These are phyloP conservation scores for Actinostola sp. DNA, from an alignment of 92 coral and sea anemone genomes.

Conservation along the genomic window DNA sequence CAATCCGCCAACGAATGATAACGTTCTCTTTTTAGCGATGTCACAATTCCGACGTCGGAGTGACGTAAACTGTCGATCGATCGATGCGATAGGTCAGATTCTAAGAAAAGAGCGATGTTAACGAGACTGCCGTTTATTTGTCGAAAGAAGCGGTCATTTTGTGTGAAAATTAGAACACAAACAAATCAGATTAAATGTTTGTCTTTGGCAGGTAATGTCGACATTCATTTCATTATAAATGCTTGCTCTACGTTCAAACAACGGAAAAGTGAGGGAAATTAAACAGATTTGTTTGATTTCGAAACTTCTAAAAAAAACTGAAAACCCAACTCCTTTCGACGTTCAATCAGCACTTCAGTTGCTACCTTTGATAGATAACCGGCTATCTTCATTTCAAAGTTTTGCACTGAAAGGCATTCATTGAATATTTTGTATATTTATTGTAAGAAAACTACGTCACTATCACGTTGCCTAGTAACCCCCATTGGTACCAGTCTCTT, in stretches of 20 bases:
- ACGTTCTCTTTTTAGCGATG: neutral
- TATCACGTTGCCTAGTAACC: too few species aligned
- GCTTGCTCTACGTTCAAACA: neutral
- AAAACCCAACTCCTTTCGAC: too few species aligned
- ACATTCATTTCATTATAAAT: neutral
- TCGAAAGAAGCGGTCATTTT: neutral
- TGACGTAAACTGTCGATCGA: neutral
- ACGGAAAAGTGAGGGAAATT: too few species aligned
- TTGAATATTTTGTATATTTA: too few species aligned
- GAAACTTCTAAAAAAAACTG: too few species aligned
- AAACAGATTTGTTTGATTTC: too few species aligned
- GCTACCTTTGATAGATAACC: too few species aligned
- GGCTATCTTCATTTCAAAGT: too few species aligned
- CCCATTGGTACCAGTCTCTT: too few species aligned
- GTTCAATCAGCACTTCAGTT: too few species aligned
- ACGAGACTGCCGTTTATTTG: neutral
- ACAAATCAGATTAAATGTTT: neutral
- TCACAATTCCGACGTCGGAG: slow-evolving; percentile 14
- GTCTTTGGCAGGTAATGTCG: slow-evolving; percentile 2
- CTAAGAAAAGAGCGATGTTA: neutral
- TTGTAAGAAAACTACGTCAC: too few species aligned
- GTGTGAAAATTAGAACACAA: neutral
- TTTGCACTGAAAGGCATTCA: too few species aligned
- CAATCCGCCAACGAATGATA: neutral
- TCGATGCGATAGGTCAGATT: neutral